Evolutionary conservation across 2,797 vertebrate species (phyloP), one percentile per base, ranked within the genome.

Genomic region (Chelon labrosus): DNA sequence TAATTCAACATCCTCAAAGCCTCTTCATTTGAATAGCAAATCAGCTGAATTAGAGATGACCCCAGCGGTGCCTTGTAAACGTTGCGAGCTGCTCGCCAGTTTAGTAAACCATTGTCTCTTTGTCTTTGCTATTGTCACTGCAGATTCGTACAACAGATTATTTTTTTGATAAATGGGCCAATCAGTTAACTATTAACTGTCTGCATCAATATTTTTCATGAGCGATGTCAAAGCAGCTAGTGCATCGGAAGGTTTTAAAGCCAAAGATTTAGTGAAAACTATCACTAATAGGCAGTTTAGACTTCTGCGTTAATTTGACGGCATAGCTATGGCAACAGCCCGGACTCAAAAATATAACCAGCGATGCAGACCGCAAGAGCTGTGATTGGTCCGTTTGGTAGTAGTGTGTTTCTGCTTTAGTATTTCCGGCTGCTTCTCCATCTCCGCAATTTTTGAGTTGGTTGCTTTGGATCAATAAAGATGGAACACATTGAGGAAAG

Each of bases 1-100:
- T 74, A 67, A 73, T 67, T 58, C 41, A 71, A 14, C 68, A 20
- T 61, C 55, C 47, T 68, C 41, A 35, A 27, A 65, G 51, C 41
- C 53, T 63, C 47, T 62, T 62, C 3, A 74, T 72, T 69, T 63
- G 55, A 70, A 76, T 57, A 19, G 58, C 58, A 77, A 65, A 66
- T 71, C 7, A 42, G 61, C 53, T 58, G 47, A 60, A 58, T 63
- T 64, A 25, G 7, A 31, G 65, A 42, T 22, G 27, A 70, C 47
- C 68, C 4, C 41, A 10, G 10, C 53, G 77, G 66, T 10, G 11
- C 38, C 12, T 25, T 14, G 27, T 55, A 8, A 39, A 25, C 2
- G 42, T 52, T n/a, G 57, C 31, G 35, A 66, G 58, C 42, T 17
- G 25, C 20, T 55, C 44, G 4, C 31, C 16, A 16, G 57, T 14